Evolutionary conservation across 2,888 invertebrate genomes (phyloP).

Genomic region (Eumerus sabulonum): DNA sequence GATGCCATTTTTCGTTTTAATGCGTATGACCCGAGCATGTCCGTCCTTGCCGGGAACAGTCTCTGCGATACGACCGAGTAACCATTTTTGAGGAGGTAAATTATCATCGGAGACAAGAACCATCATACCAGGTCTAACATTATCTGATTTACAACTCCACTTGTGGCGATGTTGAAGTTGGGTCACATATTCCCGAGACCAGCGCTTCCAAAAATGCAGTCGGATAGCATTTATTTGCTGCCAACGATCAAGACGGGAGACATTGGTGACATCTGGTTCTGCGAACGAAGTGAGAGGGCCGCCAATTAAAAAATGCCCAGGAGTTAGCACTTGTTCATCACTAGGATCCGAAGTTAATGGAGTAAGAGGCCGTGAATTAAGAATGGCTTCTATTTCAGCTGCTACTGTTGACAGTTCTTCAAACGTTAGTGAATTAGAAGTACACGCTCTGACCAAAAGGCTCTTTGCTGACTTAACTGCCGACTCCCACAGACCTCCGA

Average conservation of each 20-base stretch:
- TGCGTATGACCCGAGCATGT: constrained; percentile 27
- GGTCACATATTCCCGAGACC: constrained; percentile 23
- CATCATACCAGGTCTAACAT: constrained; percentile 3
- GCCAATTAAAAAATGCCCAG: constrained; percentile 52
- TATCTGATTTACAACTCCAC: not conserved
- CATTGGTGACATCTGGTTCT: constrained; percentile 12
- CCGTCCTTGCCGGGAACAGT: constrained; percentile 23
- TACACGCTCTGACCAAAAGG: not conserved
- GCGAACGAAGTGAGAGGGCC: constrained; percentile 28
- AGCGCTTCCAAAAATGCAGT: constrained; percentile 27
- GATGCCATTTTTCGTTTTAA: constrained; percentile 30
- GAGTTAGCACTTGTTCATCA: constrained; percentile 50
- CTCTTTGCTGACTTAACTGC: not conserved
- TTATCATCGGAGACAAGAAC: constrained; percentile 25
- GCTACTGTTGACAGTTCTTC: constrained; percentile 7
- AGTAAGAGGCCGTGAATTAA: constrained; percentile 54
- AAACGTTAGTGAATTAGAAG: not conserved
- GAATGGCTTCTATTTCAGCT: constrained; percentile 56
- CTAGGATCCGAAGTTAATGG: constrained; percentile 47
- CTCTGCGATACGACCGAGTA: constrained; percentile 32
- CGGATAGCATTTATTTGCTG: constrained; percentile 5
- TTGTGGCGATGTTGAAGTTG: constrained; percentile 21
- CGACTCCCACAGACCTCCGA: not conserved
- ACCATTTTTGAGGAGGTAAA: constrained; percentile 35
- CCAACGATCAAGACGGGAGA: constrained; percentile 6